A percentile compares a stretch with the other conserved stretches of the same genome.
Conservation (phyloP, 2,797 vertebrate genomes). For the Hephaestus fuliginosus region DNA sequence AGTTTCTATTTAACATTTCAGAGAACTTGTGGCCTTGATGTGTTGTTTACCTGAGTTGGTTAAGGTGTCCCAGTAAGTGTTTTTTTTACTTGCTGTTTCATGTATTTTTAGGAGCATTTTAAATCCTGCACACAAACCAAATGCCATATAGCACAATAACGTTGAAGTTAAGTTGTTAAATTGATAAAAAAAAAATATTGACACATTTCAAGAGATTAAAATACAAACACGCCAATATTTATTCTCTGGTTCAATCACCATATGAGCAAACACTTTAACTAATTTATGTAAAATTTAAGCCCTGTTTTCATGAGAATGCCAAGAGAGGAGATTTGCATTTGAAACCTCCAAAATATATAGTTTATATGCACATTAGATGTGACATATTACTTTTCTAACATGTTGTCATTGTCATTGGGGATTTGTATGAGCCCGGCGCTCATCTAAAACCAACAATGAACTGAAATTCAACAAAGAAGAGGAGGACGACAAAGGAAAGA, state of each 20-base stretch:
- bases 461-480: constrained; percentile 10
- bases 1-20: neutral
- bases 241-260: neutral
- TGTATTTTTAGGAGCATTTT: neutral
- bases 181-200: neutral
- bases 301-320: neutral
- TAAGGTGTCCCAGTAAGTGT: neutral
- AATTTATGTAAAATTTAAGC: neutral
- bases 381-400: neutral
- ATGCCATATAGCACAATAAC: neutral
- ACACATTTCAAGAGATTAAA: neutral
- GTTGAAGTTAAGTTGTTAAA: neutral
- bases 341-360: neutral
- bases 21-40: neutral
- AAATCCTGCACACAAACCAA: neutral
- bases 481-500: constrained; percentile 2
- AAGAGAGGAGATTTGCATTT: neutral
- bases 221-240: neutral
- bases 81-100: neutral
- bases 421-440: constrained; percentile 12
- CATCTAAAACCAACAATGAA: constrained; percentile 8
- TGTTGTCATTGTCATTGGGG: neutral
- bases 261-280: neutral
- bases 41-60: neutral
- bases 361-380: neutral